phyloP scores from a whole-genome alignment of 2,797 vertebrate genomes.

The Rousettus madagascariensis region DNA sequence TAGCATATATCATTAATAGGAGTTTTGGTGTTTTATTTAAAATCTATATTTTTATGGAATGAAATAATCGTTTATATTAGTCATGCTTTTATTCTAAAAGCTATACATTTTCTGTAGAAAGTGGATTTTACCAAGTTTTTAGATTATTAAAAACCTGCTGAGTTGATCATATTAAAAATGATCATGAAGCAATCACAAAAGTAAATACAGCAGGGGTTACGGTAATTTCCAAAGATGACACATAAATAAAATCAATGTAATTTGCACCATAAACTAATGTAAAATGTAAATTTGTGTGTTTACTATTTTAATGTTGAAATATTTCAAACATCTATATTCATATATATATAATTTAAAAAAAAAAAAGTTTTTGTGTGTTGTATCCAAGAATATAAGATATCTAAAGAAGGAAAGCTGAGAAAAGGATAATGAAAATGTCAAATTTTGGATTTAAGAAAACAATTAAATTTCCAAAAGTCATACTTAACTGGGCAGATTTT shows the following conservation, averaged over 20 bases:
- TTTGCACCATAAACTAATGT: neutral
- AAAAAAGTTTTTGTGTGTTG: neutral
- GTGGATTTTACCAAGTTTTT: neutral
- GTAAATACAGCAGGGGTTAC: neutral
- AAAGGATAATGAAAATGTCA: neutral
- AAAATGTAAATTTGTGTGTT: neutral
- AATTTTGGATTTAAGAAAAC: neutral
- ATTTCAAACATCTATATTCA: neutral
- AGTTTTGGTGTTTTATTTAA: conserved; percentile 27
- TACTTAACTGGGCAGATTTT: neutral
- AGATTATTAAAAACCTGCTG: neutral
- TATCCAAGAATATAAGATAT: neutral
- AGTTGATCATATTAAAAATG: neutral
- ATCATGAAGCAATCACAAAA: neutral
- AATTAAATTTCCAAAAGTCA: neutral
- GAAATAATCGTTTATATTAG: neutral
- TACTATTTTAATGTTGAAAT: neutral
- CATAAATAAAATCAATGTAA: neutral
- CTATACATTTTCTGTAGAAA: neutral
- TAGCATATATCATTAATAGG: conserved; percentile 2
- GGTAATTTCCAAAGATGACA: neutral
- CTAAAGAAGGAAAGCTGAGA: neutral
- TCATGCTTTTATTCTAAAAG: neutral
- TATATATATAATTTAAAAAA: neutral
- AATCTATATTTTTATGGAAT: neutral